A percentile compares a stretch with the other conserved stretches of the same genome.
These are phyloP conservation scores for Tenualosa ilisha DNA, from an alignment of 2,797 vertebrate species.

Conservation along the genomic window DNA sequence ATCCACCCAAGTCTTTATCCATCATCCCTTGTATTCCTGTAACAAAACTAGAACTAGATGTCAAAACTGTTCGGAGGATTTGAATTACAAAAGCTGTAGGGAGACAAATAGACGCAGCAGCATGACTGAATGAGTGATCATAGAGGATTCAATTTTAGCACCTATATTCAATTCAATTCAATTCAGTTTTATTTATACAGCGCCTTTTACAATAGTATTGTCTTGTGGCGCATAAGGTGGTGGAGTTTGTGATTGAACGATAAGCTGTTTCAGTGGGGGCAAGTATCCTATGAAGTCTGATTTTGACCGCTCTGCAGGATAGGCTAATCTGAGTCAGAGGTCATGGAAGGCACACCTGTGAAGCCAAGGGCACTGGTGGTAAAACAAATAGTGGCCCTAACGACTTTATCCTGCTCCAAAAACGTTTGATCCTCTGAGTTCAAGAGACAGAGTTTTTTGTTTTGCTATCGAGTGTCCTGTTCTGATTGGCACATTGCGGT, in stretches of 20 bases:
- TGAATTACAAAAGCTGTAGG: background rate
- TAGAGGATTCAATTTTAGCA: background rate
- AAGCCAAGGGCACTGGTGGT: slow-evolving; percentile 36
- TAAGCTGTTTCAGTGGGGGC: background rate
- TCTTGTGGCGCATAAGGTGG: too few species aligned
- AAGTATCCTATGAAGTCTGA: background rate
- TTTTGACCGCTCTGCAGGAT: slow-evolving; percentile 28
- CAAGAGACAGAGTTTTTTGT: slow-evolving; percentile 61
- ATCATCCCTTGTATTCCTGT: background rate
- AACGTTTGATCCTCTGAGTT: slow-evolving; percentile 50
- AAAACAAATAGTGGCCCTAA: slow-evolving; percentile 48
- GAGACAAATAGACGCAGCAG: background rate
- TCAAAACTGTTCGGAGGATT: background rate
- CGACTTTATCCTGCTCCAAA: slow-evolving; percentile 45
- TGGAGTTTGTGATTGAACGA: background rate
- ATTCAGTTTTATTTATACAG: too few species aligned
- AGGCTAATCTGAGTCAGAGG: slow-evolving; percentile 42
- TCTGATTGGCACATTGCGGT: slow-evolving; percentile 55
- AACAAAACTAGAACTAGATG: background rate
- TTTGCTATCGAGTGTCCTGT: slow-evolving; percentile 59
- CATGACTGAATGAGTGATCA: background rate
- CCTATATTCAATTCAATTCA: too few species aligned
- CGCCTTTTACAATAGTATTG: too few species aligned
- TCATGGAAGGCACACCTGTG: slow-evolving; percentile 44
- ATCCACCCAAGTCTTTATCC: background rate